Percentiles rank a stretch among this genome's conserved stretches.
Conservation (phyloP, 2,113 vertebrate genomes). For the Melanotaenia duboulayi region DNA sequence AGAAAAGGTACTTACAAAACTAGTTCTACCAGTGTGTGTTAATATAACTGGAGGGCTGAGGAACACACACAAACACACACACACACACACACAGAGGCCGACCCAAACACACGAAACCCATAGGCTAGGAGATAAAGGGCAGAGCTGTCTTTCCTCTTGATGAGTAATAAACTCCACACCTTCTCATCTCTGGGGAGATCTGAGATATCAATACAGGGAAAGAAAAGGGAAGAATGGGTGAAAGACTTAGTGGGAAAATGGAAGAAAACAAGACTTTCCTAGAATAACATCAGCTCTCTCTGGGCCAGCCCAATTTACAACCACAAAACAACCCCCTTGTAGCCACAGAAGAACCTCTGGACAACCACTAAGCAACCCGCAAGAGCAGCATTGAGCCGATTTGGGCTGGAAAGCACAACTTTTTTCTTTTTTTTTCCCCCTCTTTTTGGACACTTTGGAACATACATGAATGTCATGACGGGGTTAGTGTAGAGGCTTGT, state of each 20-base stretch:
- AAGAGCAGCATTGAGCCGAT: conserved; percentile 53
- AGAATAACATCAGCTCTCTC: conserved; percentile 76
- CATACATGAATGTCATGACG: neutral
- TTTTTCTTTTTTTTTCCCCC: neutral
- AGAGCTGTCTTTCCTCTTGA: conserved; percentile 59
- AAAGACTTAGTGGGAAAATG: conserved; percentile 50
- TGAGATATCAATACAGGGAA: conserved; percentile 62
- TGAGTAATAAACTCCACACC: conserved; percentile 63
- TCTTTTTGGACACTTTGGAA: conserved; percentile 17
- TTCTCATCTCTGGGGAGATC: conserved; percentile 54
- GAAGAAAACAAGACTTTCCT: conserved; percentile 75
- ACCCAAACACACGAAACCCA: conserved; percentile 24
- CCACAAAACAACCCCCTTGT: conserved; percentile 75
- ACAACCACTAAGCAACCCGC: conserved; percentile 57
- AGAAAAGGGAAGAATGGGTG: conserved; percentile 27
- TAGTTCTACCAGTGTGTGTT: conserved; percentile 66
- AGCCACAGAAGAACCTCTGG: conserved; percentile 74
- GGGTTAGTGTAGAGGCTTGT: conserved; percentile 14
- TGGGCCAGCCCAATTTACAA: conserved; percentile 76
- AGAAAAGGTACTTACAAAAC: conserved; percentile 67
- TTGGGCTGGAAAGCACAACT: conserved; percentile 30
- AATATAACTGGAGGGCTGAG: conserved; percentile 51
- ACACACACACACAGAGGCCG: conserved; percentile 8
- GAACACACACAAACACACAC: conserved; percentile 16
- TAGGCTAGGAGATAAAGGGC: conserved; percentile 54